phyloP scores from a whole-genome alignment of 2,113 vertebrate genomes.

The Platysteira castanea region DNA sequence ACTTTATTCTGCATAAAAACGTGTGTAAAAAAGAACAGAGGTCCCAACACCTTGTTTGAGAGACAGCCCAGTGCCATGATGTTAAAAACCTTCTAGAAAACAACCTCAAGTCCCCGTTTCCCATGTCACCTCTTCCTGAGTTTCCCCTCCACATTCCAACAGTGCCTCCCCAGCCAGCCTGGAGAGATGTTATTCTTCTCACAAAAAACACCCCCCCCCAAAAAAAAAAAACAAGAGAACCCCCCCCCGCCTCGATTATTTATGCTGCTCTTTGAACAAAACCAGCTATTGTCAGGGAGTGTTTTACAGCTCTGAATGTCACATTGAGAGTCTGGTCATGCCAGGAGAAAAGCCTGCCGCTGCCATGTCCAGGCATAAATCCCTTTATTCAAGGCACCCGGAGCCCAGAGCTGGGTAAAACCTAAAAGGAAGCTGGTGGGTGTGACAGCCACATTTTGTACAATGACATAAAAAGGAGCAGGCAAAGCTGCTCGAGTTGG shows the following conservation, averaged over 20 bases:
- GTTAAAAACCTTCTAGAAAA: not conserved
- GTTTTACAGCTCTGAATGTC: constrained; percentile 45
- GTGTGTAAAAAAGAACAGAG: not conserved
- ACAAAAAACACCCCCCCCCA: too few species aligned
- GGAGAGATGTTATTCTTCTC: not conserved
- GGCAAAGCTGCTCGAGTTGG: not conserved
- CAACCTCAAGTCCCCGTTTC: not conserved
- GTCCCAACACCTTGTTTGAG: not conserved
- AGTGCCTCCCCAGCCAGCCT: not conserved
- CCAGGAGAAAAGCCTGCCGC: constrained; percentile 16
- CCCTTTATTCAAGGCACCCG: not conserved
- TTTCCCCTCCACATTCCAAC: not conserved
- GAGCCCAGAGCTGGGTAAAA: not conserved
- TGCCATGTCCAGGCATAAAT: constrained; percentile 19
- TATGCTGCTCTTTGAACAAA: constrained; percentile 19
- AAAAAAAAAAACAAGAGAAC: accelerated
- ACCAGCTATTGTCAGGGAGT: constrained; percentile 45
- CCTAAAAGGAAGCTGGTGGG: not conserved
- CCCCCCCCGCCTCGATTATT: not conserved
- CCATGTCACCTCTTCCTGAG: not conserved
- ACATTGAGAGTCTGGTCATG: constrained; percentile 59
- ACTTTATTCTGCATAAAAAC: not conserved
- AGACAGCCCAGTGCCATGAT: accelerated
- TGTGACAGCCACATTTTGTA: not conserved
- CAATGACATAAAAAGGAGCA: not conserved